Conservation (phyloP, 2,888 invertebrate genomes). For the Cerceris rybyensis region DNA sequence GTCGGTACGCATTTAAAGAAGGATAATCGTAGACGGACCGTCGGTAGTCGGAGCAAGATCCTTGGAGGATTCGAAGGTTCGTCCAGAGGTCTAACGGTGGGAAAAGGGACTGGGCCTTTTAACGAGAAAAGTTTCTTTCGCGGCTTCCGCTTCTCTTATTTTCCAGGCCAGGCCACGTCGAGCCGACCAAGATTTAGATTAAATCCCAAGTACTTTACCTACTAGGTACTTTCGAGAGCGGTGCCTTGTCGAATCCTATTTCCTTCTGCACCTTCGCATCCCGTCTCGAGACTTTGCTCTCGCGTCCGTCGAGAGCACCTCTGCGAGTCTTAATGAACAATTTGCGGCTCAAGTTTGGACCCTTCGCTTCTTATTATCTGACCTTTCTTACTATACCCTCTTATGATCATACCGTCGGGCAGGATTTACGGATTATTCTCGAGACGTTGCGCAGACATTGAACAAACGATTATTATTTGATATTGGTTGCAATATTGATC, state of each 20-base stretch:
- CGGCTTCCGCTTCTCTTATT: constrained; percentile 63
- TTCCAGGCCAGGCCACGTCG: constrained; percentile 51
- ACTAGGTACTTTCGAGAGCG: constrained; percentile 33
- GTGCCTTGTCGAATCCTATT: constrained; percentile 52
- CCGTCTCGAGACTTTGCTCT: constrained; percentile 18
- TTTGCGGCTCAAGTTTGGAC: constrained; percentile 57
- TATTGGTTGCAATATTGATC: no score
- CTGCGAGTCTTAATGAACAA: constrained; percentile 61
- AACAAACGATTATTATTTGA: neutral
- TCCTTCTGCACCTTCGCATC: constrained; percentile 41
- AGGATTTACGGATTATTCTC: neutral
- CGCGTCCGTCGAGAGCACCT: constrained; percentile 10
- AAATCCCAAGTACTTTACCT: constrained; percentile 63
- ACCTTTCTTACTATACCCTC: neutral
- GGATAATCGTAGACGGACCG: constrained; percentile 47
- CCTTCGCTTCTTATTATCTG: neutral
- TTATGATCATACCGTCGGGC: neutral
- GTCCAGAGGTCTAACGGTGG: constrained; percentile 22
- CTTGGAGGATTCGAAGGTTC: neutral
- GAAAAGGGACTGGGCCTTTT: constrained; percentile 50
- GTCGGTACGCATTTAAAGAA: constrained; percentile 52
- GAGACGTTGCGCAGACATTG: neutral
- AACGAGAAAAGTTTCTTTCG: constrained; percentile 72
- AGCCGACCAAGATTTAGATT: constrained; percentile 62
- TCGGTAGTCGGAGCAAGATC: neutral